These are phyloP conservation scores for Bombus superbus DNA, from an alignment of 1,140 invertebrate genomes.

Conservation along the genomic window DNA sequence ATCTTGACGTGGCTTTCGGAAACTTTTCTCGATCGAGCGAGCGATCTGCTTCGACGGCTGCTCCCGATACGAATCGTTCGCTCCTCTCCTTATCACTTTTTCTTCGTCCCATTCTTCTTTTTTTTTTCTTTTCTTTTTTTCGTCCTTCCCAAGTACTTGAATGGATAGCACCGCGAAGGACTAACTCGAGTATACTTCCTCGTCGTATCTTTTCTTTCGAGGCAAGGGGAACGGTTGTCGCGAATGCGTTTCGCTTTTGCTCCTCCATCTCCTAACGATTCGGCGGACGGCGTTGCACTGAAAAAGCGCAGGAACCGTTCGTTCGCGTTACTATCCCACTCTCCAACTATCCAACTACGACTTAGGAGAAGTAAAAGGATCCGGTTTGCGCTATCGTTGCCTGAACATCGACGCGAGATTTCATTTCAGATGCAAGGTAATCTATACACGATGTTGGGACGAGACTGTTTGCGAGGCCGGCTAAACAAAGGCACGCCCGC, in stretches of 20 bases:
- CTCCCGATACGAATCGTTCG: neutral
- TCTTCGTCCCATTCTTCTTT: neutral
- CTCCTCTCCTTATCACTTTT: no score
- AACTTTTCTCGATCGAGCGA: constrained; percentile 32
- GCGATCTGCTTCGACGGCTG: neutral
- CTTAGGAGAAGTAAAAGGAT: neutral
- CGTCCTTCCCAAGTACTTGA: neutral
- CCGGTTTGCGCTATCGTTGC: neutral
- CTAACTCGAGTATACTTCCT: constrained; percentile 3
- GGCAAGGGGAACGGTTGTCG: neutral
- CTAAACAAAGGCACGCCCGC: neutral
- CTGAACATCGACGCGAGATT: neutral
- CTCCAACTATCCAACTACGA: neutral
- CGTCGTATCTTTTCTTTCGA: neutral
- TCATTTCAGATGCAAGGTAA: constrained; percentile 9
- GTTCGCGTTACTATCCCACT: neutral
- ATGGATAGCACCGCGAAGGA: neutral
- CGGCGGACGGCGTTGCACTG: neutral
- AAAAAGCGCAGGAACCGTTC: neutral
- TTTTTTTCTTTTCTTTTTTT: no score
- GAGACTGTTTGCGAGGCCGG: constrained; percentile 11
- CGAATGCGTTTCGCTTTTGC: neutral
- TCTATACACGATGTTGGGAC: neutral
- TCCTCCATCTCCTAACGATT: neutral
- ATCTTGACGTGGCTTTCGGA: constrained; percentile 9